Base-by-base conservation (phyloP, 2,888 invertebrate genomes). In the Megaustenia siamemsis region DNA sequence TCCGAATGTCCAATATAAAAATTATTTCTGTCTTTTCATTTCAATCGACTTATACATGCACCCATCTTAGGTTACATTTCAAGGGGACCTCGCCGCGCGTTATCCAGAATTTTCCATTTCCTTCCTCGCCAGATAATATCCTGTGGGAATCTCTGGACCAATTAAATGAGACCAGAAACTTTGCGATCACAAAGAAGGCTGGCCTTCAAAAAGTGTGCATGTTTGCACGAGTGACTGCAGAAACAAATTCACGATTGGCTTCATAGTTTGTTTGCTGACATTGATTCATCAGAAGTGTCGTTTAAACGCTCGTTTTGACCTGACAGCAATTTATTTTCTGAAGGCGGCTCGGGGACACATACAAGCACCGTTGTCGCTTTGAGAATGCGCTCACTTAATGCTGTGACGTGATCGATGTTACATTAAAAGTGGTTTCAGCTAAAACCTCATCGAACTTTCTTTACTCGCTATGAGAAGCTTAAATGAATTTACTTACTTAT, bases 41-140 rank as follows among this genome's bases (percentile, higher is more conserved):
- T 40, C 56, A 5, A 24, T 77, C 40, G 28, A 56, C 21, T 60
- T 77, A n/a, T 77, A 77, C 40, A 38, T 45, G 32, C 15, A 60
- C 2, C 38, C n/a, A 40, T 60, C 76, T 56, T 56, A 60, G 60
- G 40, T 77, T 38, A 77, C 56, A n/a, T 60, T 77, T 56, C 76
- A 35, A 35, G n/a, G 10, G 56, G n/a, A 56, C 60, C 15, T 8
- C 76, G 40, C 76, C 12, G 38, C 56, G 56, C 38, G 76, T 60
- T 60, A 77, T 77, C 60, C 76, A 38, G 76, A 77, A 77, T 77
- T 77, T 77, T 56, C 76, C 56, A 77, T 77, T 77, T 77, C 76
- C 76, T 77, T 77, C 56, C 56, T 38, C 40, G 76, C 35, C 24
- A 77, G 76, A 77, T 77, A 77, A 77, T 77, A 60, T 60, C 76